A percentile compares a stretch with the other conserved stretches of the same genome.
These are phyloP conservation scores for Sphaerodactylus townsendi DNA, from an alignment of 2,113 vertebrate species.

Conservation along the genomic window DNA sequence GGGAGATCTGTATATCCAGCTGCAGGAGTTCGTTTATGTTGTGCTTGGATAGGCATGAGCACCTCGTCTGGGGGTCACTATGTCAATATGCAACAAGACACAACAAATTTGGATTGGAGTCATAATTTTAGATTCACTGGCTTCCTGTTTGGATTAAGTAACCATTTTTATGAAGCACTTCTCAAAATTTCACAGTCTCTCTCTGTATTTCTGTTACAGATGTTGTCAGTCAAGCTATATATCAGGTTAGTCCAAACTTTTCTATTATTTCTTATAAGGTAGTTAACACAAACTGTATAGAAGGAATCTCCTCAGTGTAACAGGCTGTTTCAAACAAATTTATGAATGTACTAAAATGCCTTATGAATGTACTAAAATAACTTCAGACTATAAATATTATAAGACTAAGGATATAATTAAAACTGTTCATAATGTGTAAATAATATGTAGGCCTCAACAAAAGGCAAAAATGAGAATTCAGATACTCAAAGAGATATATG, in stretches of 20 bases:
- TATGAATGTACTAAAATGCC: not conserved
- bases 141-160: conserved; percentile 27
- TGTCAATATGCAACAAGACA: not conserved
- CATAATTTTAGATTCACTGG: not conserved
- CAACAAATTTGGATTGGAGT: not conserved
- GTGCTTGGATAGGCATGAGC: not conserved
- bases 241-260: conserved; percentile 63
- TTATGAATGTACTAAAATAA: not conserved
- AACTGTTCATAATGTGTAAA: conserved; percentile 14
- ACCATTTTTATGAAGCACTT: conserved; percentile 44
- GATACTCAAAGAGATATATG: not conserved
- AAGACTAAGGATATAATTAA: conserved; percentile 12
- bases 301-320: not conserved
- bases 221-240: conserved; percentile 65
- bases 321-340: not conserved
- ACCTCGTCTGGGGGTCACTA: not conserved
- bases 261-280: conserved; percentile 44
- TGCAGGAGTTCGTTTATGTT: not conserved
- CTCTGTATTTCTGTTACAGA: conserved; percentile 48
- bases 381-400: conserved; percentile 24
- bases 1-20: not conserved
- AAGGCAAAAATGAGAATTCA: conserved; percentile 27
- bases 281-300: conserved; percentile 30
- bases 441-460: conserved; percentile 19
- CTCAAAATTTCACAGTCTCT: conserved; percentile 26